Evolutionary conservation across 2,797 vertebrate genomes (phyloP), one percentile per base, ranked within the genome.

Genomic region (Chelon auratus): DNA sequence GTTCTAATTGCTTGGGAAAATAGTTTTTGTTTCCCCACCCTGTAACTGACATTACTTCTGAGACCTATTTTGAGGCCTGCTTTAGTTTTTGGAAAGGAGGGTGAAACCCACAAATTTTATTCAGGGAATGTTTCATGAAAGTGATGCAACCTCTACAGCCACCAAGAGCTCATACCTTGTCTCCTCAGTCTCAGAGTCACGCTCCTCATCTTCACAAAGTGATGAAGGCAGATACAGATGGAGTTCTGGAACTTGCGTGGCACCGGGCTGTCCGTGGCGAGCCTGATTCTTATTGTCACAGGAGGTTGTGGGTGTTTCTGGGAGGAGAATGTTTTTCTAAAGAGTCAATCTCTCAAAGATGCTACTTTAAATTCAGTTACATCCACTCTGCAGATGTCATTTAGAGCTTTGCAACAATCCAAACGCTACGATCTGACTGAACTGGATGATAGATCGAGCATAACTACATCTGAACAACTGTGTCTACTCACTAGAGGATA

Each of bases 161-260:
- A 5, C 15, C 1, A 12, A n/a, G 14, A 58, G 9, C 48, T 43
- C 58, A 0, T 69, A 91, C 87, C 86, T 82, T 15, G 42, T 66
- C 11, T 71, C 71, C 17, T 80, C 74, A 2, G 53, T 18, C 3
- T 64, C 55, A 0, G 39, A 0, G 0, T 62, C 70, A 48, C 72
- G 68, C 9, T 88, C 76, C 59, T 86, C 72, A 18, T 87, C 87
- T 3, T 88, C 74, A 40, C 63, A 82, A 50, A 53, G 30, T 1
- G 73, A 69, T 10, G 81, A 79, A 45, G 89, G 92, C 43, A 94
- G 76, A 26, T 90, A 92, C 42, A 94, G 82, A 77, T 90, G 90
- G 3, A 93, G 84, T 3, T 80, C 68, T 12, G 87, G 62, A 51
- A 80, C 53, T 18, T 47, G 70, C 1, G 37, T 0, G 15, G 67